phyloP scores from a whole-genome alignment of 2,888 invertebrate species.

The Leucophenga maculata region DNA sequence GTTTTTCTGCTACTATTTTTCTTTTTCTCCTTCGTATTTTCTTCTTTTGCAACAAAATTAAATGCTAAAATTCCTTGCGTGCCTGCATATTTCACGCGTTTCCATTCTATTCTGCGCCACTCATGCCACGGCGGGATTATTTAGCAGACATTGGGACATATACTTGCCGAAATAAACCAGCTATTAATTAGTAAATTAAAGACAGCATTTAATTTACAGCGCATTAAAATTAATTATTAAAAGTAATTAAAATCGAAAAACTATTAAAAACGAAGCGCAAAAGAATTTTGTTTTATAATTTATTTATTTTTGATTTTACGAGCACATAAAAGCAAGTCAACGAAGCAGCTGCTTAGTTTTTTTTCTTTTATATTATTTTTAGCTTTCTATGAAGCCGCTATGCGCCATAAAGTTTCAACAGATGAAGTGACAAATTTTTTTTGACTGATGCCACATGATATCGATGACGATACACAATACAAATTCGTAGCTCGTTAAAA shows the following conservation, averaged over 20 bases:
- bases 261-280: too few species aligned
- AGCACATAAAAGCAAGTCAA: conserved; percentile 1
- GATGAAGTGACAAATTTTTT: conserved; percentile 7
- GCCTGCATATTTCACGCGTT: conserved; percentile 1
- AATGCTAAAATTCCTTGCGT: conserved; percentile 27
- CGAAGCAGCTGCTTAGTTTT: not conserved
- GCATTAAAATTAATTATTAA: too few species aligned
- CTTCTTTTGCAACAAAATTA: conserved; percentile 22
- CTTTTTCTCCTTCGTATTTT: too few species aligned
- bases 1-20: not conserved
- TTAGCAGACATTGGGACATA: too few species aligned
- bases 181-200: too few species aligned
- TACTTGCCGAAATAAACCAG: too few species aligned
- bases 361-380: too few species aligned
- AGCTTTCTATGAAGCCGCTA: not conserved
- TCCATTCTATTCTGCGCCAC: too few species aligned
- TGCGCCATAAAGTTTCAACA: not conserved
- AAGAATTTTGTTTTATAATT: too few species aligned
- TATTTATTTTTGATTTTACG: not conserved
- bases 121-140: too few species aligned
- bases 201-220: too few species aligned
- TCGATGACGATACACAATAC: not conserved
- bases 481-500: conserved; percentile 7
- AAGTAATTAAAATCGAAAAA: too few species aligned
- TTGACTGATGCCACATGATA: conserved; percentile 11